Evolutionary conservation across 2,797 vertebrate species (phyloP).

Genomic region (Todus mexicanus): DNA sequence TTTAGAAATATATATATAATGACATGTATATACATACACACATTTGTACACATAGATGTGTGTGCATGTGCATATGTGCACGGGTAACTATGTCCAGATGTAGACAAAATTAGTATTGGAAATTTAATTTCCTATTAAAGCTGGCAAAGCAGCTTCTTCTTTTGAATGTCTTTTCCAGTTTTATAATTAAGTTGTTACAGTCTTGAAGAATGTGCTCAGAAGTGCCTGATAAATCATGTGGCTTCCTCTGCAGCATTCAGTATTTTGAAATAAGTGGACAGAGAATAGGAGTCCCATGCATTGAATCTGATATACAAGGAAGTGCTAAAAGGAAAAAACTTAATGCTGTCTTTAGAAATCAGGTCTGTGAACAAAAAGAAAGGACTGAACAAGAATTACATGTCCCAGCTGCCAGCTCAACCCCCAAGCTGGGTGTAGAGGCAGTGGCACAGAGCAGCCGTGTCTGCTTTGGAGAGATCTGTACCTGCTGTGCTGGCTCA

Average conservation of each 20-base stretch:
- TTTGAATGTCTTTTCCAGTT: not conserved
- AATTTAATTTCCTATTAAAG: not conserved
- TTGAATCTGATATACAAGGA: not conserved
- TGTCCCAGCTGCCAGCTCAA: not conserved
- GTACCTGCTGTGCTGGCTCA: not conserved
- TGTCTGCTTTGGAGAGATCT: not conserved
- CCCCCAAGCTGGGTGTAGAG: not conserved
- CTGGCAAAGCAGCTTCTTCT: not conserved
- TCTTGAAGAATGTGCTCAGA: conserved; percentile 20
- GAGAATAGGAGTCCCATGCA: not conserved
- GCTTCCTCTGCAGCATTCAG: not conserved
- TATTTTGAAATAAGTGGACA: conserved; percentile 1
- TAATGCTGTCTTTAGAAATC: not conserved
- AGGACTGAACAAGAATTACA: not conserved
- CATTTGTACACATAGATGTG: not conserved
- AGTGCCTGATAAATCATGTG: conserved; percentile 12
- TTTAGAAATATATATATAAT: too few species aligned
- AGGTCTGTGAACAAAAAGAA: not conserved
- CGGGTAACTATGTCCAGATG: not conserved
- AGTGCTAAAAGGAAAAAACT: conserved; percentile 17
- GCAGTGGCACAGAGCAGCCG: not conserved
- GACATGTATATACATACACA: fast-evolving
- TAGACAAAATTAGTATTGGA: not conserved
- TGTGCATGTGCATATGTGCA: fast-evolving
- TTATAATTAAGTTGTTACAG: conserved; percentile 50